Evolutionary conservation across 2,797 vertebrate species (phyloP), one percentile per base, ranked within the genome.

Genomic region (Anabas testudineus): DNA sequence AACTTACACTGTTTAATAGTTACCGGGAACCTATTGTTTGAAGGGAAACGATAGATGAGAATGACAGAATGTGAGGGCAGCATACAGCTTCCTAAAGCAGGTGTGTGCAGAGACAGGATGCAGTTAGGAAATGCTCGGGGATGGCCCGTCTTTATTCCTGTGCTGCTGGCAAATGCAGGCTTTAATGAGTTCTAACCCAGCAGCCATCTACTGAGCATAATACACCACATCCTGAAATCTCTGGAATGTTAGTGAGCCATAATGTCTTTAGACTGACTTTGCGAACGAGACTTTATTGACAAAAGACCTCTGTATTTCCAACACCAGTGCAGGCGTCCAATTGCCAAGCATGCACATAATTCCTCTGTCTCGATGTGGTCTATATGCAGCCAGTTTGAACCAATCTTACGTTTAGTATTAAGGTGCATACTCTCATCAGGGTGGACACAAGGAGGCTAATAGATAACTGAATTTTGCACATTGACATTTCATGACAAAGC

Each of bases 221-320:
- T 66, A 75, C 82, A 90, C 90, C 92, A 93, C 91, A 93, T 93
- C 92, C 92, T 93, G 90, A 90, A 90, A 92, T 88, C 86, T 84
- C 71, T 82, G 91, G 91, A 93, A 94, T 90, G 90, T 80, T 56
- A 79, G 74, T 65, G 74, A 87, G 81, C 82, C 87, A 85, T 76
- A 79, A 68, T 74, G 80, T 87, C 90, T 86, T 85, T 69, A 85
- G 77, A 82, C 64, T 30, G 74, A 77, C 80, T 85, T 61, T 80
- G 75, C 81, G 75, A 87, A 81, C 49, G 63, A 86, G 81, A 77
- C 76, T 77, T 81, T 73, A 87, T 81, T 83, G 86, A 92, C 91
- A 91, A 88, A 87, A 85, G 85, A 78, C 76, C 81, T 85, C 87
- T 91, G 86, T 91, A 52, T 72, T 71, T 62, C 22, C 71, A 78